phyloP scores from a whole-genome alignment of 2,113 vertebrate genomes.

The Etia nguti region DNA sequence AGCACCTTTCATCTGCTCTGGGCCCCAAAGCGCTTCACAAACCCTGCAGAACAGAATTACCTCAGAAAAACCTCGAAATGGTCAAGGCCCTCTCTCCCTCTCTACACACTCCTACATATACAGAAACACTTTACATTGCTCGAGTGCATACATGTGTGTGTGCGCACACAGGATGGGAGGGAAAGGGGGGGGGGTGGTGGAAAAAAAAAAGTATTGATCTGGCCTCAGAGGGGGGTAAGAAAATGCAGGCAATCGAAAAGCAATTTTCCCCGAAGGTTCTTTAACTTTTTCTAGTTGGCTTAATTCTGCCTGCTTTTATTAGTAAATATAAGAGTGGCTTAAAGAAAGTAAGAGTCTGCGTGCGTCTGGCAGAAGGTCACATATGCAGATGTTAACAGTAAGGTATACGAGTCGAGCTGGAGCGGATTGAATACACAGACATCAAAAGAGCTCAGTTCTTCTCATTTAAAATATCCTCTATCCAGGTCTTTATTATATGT shows the following conservation, averaged over 20 bases:
- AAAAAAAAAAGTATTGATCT: background rate
- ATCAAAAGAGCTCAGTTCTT: background rate
- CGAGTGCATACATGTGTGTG: slow-evolving; percentile 21
- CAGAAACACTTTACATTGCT: slow-evolving; percentile 48
- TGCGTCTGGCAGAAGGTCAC: background rate
- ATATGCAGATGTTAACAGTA: background rate
- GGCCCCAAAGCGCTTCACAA: slow-evolving; percentile 84
- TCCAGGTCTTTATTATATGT: slow-evolving; percentile 11
- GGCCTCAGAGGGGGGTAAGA: background rate
- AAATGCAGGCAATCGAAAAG: background rate
- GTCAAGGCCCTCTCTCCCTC: slow-evolving; percentile 62
- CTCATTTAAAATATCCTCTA: background rate
- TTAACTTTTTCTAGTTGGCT: background rate
- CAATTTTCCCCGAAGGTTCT: background rate
- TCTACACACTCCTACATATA: slow-evolving; percentile 45
- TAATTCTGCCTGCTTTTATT: background rate
- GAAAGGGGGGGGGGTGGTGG: background rate
- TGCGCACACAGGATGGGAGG: background rate
- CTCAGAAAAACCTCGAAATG: slow-evolving; percentile 78
- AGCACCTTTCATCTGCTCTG: slow-evolving; percentile 85
- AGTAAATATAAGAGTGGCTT: background rate
- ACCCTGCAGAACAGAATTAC: slow-evolving; percentile 85
- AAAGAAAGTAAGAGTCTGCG: background rate
- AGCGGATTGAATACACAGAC: background rate
- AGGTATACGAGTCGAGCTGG: background rate